phyloP scores from a whole-genome alignment of 2,888 invertebrate genomes.

The Apamea crenata region DNA sequence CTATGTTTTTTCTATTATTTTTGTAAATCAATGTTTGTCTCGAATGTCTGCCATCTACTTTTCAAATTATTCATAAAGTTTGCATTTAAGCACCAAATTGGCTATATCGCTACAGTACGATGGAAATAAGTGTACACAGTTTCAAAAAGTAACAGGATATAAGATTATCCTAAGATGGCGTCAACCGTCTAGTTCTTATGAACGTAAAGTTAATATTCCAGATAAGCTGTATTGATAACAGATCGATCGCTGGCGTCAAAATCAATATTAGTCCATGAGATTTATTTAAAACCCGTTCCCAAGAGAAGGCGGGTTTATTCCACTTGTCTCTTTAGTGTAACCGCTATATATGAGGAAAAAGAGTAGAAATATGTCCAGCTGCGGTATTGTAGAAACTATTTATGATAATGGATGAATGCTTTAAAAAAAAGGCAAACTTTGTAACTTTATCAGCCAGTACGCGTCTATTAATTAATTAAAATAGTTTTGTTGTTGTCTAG shows the following conservation, averaged over 20 bases:
- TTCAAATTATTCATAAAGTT: not conserved
- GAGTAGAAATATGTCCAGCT: not conserved
- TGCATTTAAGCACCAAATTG: too few relatives aligned
- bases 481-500: not conserved
- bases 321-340: slow-evolving; percentile 23
- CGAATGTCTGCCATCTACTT: not conserved
- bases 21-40: not conserved
- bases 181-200: slow-evolving; percentile 34
- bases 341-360: not conserved
- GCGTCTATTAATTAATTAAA: not conserved
- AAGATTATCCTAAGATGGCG: slow-evolving; percentile 54
- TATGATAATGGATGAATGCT: not conserved
- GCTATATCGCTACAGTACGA: not conserved
- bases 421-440: not conserved
- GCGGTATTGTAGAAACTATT: not conserved
- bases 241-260: slow-evolving; percentile 69
- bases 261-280: slow-evolving; percentile 67
- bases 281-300: slow-evolving; percentile 71
- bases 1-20: not conserved
- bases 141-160: slow-evolving; percentile 43
- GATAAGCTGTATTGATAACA: slow-evolving; percentile 65
- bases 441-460: not conserved
- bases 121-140: not conserved
- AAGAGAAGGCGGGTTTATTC: slow-evolving; percentile 60
- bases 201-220: slow-evolving; percentile 51